phyloP scores from a whole-genome alignment of 2,113 vertebrate species.

The Rhinichthys klamathensis region DNA sequence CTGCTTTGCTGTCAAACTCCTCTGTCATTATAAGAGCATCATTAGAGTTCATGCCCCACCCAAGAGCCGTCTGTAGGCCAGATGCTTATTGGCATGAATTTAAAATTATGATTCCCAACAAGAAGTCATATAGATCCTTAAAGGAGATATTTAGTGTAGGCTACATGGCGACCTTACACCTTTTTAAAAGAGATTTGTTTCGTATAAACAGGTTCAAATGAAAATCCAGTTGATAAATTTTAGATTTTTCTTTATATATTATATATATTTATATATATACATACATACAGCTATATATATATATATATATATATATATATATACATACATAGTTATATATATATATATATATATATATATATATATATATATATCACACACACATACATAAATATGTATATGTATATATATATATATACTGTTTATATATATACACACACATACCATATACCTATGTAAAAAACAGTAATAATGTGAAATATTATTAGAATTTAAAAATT shows the following conservation, averaged over 20 bases:
- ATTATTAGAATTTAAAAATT: too few species aligned
- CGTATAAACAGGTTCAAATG: not conserved
- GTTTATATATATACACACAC: too few species aligned
- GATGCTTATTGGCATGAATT: not conserved
- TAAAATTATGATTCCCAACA: not conserved
- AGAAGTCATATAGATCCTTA: not conserved
- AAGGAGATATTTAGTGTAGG: not conserved
- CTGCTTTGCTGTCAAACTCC: constrained; percentile 25
- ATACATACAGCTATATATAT: too few species aligned
- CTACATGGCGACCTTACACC: not conserved
- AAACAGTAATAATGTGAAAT: too few species aligned
- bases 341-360: too few species aligned
- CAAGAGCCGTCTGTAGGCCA: constrained; percentile 26
- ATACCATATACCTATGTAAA: too few species aligned
- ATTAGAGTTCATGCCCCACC: constrained; percentile 54
- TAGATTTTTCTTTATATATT: not conserved
- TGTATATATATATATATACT: too few species aligned
- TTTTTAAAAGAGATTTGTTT: not conserved
- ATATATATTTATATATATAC: too few species aligned
- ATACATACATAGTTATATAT: too few species aligned
- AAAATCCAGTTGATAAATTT: not conserved
- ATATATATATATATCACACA: too few species aligned
- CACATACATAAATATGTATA: too few species aligned
- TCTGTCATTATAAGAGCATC: constrained; percentile 39
- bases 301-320: too few species aligned